phyloP scores from a whole-genome alignment of 2,888 invertebrate species.

The Platycheirus albimanus region DNA sequence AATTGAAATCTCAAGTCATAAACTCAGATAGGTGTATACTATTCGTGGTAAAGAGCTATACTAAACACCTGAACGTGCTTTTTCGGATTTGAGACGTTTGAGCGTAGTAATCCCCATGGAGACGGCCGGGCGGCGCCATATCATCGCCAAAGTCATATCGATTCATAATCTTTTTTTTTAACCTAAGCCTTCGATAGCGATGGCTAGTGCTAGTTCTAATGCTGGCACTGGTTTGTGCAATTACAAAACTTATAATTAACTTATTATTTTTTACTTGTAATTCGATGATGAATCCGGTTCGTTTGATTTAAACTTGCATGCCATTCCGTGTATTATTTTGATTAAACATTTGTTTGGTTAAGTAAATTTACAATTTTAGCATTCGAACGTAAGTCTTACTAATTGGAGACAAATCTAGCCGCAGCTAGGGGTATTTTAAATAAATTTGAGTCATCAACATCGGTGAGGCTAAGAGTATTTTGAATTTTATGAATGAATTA shows the following conservation, averaged over 20 bases:
- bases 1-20: constrained; percentile 40
- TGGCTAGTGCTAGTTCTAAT: neutral
- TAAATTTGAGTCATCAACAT: constrained; percentile 13
- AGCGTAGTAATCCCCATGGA: constrained; percentile 19
- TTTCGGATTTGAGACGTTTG: constrained; percentile 21
- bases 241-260: constrained; percentile 36
- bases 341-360: constrained; percentile 10
- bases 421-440: constrained; percentile 2
- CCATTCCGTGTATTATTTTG: constrained; percentile 19
- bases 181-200: constrained; percentile 25
- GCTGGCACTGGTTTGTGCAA: too few relatives aligned
- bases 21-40: neutral
- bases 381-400: constrained; percentile 2
- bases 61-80: constrained; percentile 37
- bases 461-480: neutral
- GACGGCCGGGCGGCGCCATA: constrained; percentile 28
- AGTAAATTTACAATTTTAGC: constrained; percentile 16
- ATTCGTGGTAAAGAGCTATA: constrained; percentile 3
- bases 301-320: constrained; percentile 16
- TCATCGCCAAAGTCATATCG: constrained; percentile 31
- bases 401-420: neutral
- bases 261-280: constrained; percentile 28
- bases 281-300: constrained; percentile 21
- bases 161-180: constrained; percentile 35
- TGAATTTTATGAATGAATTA: constrained; percentile 27